These are phyloP conservation scores for Isaurus tuberculatus DNA, from an alignment of 92 coral and sea anemone genomes.

Conservation along the genomic window DNA sequence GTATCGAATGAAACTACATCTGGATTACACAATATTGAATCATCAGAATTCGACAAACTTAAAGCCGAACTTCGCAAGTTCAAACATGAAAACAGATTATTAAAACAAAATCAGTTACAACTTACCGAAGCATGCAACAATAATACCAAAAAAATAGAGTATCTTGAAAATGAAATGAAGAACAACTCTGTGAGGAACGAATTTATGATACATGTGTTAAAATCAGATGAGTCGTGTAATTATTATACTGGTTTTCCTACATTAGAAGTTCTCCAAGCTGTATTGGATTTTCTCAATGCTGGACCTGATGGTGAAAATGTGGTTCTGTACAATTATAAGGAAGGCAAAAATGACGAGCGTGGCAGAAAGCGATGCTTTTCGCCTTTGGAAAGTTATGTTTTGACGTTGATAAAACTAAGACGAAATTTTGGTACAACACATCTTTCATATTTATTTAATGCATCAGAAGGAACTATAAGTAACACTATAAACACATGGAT, in stretches of 20 bases:
- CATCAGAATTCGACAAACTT: conserved; percentile 4
- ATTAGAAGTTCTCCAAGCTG: too few relatives aligned
- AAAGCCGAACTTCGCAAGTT: conserved; percentile 9
- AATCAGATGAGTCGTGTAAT: too few relatives aligned
- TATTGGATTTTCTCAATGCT: too few relatives aligned
- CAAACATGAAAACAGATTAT: conserved; percentile 2
- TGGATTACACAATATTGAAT: conserved; percentile 2
- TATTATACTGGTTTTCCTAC: too few relatives aligned
- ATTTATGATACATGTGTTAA: conserved; percentile 1
- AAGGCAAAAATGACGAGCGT: too few relatives aligned
- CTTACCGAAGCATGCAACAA: background rate
- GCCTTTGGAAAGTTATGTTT: too few relatives aligned
- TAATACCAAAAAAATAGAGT: background rate
- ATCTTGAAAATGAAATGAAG: conserved; percentile 2
- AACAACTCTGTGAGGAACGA: conserved; percentile 6
- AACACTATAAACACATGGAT: conserved; percentile 6
- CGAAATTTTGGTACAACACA: background rate
- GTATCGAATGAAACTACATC: background rate
- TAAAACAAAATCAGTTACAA: background rate
- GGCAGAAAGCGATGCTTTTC: too few relatives aligned
- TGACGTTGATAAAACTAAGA: too few relatives aligned
- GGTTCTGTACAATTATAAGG: too few relatives aligned
- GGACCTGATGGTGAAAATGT: too few relatives aligned
- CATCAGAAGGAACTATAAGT: conserved; percentile 1
- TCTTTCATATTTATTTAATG: conserved; percentile 1